Conservation (phyloP, 2,888 invertebrate genomes). For the Vesta saturnalis region DNA sequence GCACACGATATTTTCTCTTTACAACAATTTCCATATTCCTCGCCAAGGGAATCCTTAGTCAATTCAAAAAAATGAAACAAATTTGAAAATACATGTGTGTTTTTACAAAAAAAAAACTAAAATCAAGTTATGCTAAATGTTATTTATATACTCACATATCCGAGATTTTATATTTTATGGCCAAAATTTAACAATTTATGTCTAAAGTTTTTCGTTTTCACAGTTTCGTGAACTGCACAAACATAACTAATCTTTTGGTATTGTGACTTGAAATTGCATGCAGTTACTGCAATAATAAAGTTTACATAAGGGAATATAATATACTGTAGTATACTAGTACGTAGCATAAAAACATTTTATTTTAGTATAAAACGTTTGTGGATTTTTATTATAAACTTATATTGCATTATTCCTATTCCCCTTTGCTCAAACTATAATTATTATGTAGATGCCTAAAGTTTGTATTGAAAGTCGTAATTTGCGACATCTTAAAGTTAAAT, state of each 20-base stretch:
- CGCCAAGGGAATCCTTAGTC: constrained; percentile 27
- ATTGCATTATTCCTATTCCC: no score
- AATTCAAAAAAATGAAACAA: constrained; percentile 18
- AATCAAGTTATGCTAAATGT: not conserved
- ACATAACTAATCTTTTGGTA: not conserved
- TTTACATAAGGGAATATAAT: no score
- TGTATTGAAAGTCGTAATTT: no score
- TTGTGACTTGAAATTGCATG: no score
- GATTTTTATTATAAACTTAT: no score
- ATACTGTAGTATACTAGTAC: no score
- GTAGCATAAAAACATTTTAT: no score
- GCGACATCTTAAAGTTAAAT: no score
- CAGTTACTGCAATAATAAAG: no score
- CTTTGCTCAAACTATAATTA: no score
- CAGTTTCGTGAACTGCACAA: not conserved
- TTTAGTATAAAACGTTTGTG: no score
- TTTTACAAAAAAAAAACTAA: not conserved
- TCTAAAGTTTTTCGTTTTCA: not conserved
- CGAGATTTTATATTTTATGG: not conserved
- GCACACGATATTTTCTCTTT: constrained; percentile 37
- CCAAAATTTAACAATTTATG: not conserved
- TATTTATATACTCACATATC: not conserved
- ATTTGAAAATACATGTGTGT: constrained; percentile 3
- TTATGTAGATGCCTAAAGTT: no score
- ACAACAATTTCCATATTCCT: constrained; percentile 31